Conservation (phyloP, 2,888 invertebrate genomes). For the Nephrocerus scutellatus region DNA sequence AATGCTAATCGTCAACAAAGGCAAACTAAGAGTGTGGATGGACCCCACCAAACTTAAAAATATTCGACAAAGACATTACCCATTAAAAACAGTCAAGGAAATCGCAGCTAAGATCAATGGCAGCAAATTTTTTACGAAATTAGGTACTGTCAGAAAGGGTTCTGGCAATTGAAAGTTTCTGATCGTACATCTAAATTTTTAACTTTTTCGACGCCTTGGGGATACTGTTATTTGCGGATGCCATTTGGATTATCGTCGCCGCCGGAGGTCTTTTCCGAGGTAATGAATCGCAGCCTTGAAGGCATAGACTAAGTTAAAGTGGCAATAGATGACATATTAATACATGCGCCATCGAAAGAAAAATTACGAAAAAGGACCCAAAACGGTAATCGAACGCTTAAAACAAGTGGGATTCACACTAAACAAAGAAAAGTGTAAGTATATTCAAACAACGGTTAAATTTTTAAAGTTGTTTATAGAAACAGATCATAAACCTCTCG, state of each 20-base stretch:
- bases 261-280: not conserved
- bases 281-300: not conserved
- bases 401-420: too few relatives aligned
- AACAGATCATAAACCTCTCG: too few relatives aligned
- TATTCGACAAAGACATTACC: slow-evolving; percentile 6
- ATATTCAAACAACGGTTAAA: too few relatives aligned
- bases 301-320: not conserved
- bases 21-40: slow-evolving; percentile 12
- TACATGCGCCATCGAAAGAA: too few relatives aligned
- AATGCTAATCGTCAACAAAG: slow-evolving; percentile 15
- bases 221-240: slow-evolving; percentile 13
- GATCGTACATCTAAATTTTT: too few relatives aligned
- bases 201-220: slow-evolving; percentile 13
- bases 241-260: slow-evolving; percentile 10
- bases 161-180: slow-evolving; percentile 18
- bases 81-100: slow-evolving; percentile 8
- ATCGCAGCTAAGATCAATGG: slow-evolving; percentile 3
- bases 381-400: too few relatives aligned
- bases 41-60: slow-evolving; percentile 15
- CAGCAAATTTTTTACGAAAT: slow-evolving; percentile 6
- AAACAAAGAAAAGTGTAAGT: too few relatives aligned
- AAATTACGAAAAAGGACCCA: too few relatives aligned
- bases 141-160: slow-evolving; percentile 13
- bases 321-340: too few relatives aligned
- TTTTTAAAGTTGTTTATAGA: too few relatives aligned